phyloP scores from a whole-genome alignment of 2,888 invertebrate species.

The Dichetophora obliterata region DNA sequence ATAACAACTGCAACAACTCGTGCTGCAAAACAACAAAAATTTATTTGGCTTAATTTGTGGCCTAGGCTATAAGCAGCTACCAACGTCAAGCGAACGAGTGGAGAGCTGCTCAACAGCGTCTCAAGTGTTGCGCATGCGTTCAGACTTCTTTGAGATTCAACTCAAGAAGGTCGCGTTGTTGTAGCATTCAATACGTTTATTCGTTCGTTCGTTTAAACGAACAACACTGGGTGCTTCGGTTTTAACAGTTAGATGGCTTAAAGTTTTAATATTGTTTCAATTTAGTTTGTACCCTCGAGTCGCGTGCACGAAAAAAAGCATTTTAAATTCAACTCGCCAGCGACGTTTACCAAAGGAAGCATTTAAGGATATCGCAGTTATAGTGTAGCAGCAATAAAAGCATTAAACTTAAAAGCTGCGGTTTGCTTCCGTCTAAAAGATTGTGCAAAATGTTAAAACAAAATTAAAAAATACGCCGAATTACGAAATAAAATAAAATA shows the following conservation, averaged over 20 bases:
- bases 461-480: not conserved
- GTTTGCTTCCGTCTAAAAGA: not conserved
- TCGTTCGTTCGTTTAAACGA: not conserved
- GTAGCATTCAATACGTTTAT: conserved; percentile 37
- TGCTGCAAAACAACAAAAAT: conserved; percentile 50
- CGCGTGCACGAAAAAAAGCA: conserved; percentile 36
- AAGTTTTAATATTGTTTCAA: conserved; percentile 32
- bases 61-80: not conserved
- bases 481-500: not conserved
- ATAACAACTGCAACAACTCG: not conserved
- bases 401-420: too few relatives aligned
- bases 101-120: conserved; percentile 48
- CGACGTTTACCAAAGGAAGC: too few relatives aligned
- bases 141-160: conserved; percentile 70
- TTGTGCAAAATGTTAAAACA: not conserved
- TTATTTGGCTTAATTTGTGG: conserved; percentile 23
- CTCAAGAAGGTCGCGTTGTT: conserved; percentile 69
- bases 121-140: conserved; percentile 57
- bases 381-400: not conserved
- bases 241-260: conserved; percentile 44
- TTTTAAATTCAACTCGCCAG: not conserved
- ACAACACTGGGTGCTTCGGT: conserved; percentile 28
- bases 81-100: not conserved
- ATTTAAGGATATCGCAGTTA: not conserved
- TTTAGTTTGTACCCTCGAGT: conserved; percentile 43